Conservation (phyloP, 2,113 vertebrate species). For the Rana temporaria region DNA sequence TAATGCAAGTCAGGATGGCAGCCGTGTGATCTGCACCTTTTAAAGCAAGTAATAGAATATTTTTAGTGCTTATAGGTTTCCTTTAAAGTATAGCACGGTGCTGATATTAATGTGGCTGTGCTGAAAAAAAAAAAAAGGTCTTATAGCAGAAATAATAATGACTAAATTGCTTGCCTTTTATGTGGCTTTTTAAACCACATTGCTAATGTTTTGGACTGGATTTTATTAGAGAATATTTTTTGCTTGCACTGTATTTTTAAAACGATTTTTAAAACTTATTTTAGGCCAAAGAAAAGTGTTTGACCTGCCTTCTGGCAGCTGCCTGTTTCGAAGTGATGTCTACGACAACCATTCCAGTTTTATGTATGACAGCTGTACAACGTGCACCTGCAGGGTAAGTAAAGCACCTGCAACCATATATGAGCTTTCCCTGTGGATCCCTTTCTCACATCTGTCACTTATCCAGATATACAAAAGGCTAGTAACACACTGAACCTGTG, state of each 20-base stretch:
- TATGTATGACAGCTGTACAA: constrained; percentile 88
- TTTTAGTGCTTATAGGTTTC: no score
- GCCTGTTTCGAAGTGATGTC: constrained; percentile 93
- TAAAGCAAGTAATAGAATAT: no score
- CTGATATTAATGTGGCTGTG: no score
- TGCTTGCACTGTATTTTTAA: not conserved
- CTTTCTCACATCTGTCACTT: constrained; percentile 10
- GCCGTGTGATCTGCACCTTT: no score
- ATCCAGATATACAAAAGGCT: not conserved
- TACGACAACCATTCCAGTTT: constrained; percentile 90
- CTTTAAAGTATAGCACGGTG: no score
- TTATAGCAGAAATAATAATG: no score
- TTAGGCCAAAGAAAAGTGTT: constrained; percentile 97
- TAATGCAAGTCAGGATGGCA: no score
- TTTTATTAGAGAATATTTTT: not conserved
- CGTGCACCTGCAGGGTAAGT: constrained; percentile 87
- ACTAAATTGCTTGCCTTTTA: not conserved
- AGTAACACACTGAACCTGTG: not conserved
- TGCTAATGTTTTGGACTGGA: not conserved
- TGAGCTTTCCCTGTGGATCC: constrained; percentile 8
- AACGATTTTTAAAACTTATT: constrained; percentile 28
- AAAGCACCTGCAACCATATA: constrained; percentile 25
- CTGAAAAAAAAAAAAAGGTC: no score
- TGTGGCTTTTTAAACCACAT: not conserved
- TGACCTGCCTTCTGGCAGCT: constrained; percentile 92